A percentile compares a stretch with the other conserved stretches of the same genome.
These are phyloP conservation scores for Cololabis saira DNA, from an alignment of 2,113 vertebrate genomes.

Conservation along the genomic window DNA sequence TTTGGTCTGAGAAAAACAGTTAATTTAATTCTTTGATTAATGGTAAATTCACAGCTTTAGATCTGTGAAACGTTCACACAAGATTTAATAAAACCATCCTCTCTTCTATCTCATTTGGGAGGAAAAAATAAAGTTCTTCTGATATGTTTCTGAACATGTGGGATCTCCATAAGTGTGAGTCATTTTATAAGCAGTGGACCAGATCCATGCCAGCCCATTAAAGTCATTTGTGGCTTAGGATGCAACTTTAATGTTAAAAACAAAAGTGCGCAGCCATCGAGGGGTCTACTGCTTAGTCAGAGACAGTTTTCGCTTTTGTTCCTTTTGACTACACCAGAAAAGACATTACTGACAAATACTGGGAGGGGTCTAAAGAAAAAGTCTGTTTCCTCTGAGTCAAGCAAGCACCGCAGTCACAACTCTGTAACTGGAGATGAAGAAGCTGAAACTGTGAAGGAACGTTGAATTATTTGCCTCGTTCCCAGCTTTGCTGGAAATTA, in stretches of 20 bases:
- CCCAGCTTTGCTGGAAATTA: slow-evolving; percentile 3
- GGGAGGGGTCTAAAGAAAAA: slow-evolving; percentile 65
- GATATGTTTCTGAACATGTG: slow-evolving; percentile 68
- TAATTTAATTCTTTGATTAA: slow-evolving; percentile 45
- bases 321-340: slow-evolving; percentile 19
- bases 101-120: slow-evolving; percentile 30
- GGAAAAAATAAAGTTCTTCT: slow-evolving; percentile 1
- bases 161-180: slow-evolving; percentile 69
- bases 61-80: slow-evolving; percentile 63
- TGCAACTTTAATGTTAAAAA: slow-evolving; percentile 71
- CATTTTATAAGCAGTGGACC: slow-evolving; percentile 64
- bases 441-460: slow-evolving; percentile 25
- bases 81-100: slow-evolving; percentile 54
- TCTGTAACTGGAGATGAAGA: slow-evolving; percentile 41
- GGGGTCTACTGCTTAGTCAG: slow-evolving; percentile 56
- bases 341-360: slow-evolving; percentile 44
- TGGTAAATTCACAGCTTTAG: slow-evolving; percentile 55
- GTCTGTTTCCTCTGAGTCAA: slow-evolving; percentile 52
- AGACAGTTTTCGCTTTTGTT: slow-evolving; percentile 26
- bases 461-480: slow-evolving; percentile 17
- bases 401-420: slow-evolving; percentile 50
- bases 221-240: slow-evolving; percentile 69
- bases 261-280: slow-evolving; percentile 61
- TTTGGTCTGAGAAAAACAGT: slow-evolving; percentile 63
- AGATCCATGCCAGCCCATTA: slow-evolving; percentile 66